A percentile compares a stretch with the other conserved stretches of the same genome.
Evolutionary conservation across 2,797 vertebrate species (phyloP).

Genomic region (Distichodus sexfasciatus): DNA sequence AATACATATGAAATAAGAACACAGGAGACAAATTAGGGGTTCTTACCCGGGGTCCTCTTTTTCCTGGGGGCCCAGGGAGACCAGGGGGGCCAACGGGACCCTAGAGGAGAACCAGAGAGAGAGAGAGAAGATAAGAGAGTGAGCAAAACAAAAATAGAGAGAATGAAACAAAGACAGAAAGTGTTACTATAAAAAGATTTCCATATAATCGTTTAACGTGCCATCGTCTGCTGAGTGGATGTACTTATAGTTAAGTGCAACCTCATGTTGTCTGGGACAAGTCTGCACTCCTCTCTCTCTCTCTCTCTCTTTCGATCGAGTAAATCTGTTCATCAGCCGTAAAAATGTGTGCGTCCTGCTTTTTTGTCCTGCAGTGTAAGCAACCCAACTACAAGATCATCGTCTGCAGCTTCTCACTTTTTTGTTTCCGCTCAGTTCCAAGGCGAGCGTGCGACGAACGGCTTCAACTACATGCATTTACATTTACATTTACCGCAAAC

Average conservation of each 20-base stretch:
- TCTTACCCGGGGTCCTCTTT: conserved; percentile 91
- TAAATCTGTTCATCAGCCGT: background rate
- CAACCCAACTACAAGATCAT: background rate
- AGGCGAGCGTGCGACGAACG: too few species aligned
- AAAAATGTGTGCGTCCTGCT: background rate
- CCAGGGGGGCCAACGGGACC: conserved; percentile 90
- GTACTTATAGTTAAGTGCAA: background rate
- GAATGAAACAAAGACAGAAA: too few species aligned
- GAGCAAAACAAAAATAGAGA: conserved; percentile 49
- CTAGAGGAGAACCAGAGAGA: conserved; percentile 63
- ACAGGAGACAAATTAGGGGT: background rate
- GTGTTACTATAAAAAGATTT: too few species aligned
- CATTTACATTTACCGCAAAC: too few species aligned
- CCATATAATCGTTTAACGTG: background rate
- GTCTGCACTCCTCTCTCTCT: background rate
- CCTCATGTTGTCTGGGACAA: conserved; percentile 8
- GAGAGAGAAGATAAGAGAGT: conserved; percentile 6
- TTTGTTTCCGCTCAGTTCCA: background rate
- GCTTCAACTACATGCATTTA: too few species aligned
- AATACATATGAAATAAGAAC: background rate
- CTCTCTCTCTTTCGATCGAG: background rate
- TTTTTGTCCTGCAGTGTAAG: background rate
- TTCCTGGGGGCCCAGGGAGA: conserved; percentile 88
- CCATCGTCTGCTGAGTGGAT: background rate
- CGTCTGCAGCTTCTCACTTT: background rate